These are phyloP conservation scores for Diaphora mendica DNA, from an alignment of 2,888 invertebrate genomes.

Conservation along the genomic window DNA sequence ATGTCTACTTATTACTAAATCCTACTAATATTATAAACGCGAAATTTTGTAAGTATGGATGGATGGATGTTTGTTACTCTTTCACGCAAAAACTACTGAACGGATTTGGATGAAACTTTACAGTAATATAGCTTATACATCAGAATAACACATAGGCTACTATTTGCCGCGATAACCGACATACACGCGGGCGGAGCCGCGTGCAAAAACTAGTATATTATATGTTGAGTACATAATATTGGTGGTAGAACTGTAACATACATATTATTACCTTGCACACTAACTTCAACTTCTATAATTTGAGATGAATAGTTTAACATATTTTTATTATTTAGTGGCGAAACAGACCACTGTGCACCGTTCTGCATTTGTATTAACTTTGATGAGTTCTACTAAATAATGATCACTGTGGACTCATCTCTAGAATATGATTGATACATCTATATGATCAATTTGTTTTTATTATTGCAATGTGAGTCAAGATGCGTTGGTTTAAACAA, in stretches of 20 bases:
- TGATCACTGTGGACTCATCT: not conserved
- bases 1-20: too few relatives aligned
- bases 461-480: conserved; percentile 6
- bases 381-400: not conserved
- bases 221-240: not conserved
- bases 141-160: too few relatives aligned
- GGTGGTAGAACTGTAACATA: not conserved
- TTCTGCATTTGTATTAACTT: not conserved
- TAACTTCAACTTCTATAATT: not conserved
- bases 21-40: too few relatives aligned
- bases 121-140: too few relatives aligned
- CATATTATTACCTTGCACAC: not conserved
- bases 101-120: too few relatives aligned
- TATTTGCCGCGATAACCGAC: too few relatives aligned
- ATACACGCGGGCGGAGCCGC: too few relatives aligned
- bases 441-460: conserved; percentile 3
- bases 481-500: not conserved
- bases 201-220: too few relatives aligned
- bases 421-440: conserved; percentile 2
- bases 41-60: too few relatives aligned
- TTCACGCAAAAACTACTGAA: too few relatives aligned
- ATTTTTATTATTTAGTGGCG: not conserved
- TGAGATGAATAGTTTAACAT: not conserved
- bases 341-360: not conserved
- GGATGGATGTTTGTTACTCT: too few relatives aligned